Evolutionary conservation across 2,113 vertebrate species (phyloP).

Genomic region (Hippocampus mohnikei): DNA sequence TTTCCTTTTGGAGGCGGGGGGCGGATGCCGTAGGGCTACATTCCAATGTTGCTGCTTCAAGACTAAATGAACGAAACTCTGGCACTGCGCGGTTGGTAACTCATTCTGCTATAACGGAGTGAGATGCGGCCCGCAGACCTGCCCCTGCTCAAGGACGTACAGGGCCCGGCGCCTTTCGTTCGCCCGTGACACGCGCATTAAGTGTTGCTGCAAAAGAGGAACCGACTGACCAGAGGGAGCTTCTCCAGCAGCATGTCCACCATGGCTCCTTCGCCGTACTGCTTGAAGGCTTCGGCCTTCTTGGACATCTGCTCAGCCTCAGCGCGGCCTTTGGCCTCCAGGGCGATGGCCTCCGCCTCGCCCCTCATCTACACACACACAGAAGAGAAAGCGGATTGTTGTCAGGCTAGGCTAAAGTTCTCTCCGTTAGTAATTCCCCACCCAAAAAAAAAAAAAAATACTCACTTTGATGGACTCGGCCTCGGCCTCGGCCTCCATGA

Average conservation of each 20-base stretch:
- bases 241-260: slow-evolving; percentile 91
- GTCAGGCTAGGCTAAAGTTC: neutral
- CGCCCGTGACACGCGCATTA: too few relatives aligned
- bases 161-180: too few relatives aligned
- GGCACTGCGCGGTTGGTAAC: too few relatives aligned
- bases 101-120: too few relatives aligned
- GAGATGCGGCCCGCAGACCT: too few relatives aligned
- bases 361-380: slow-evolving; percentile 77
- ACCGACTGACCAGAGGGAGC: slow-evolving; percentile 83
- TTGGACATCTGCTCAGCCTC: slow-evolving; percentile 89
- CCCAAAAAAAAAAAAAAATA: slow-evolving; percentile 7
- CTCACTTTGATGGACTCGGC: slow-evolving; percentile 83
- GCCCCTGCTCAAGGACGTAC: too few relatives aligned
- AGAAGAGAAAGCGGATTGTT: neutral
- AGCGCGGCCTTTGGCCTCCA: slow-evolving; percentile 80
- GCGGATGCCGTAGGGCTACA: too few relatives aligned
- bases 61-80: too few relatives aligned
- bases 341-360: slow-evolving; percentile 84
- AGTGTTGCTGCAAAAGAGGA: neutral
- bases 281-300: slow-evolving; percentile 86
- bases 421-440: neutral
- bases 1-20: too few relatives aligned
- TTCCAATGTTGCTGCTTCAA: too few relatives aligned
- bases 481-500: slow-evolving; percentile 89
- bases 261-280: slow-evolving; percentile 88